Conservation (phyloP, 2,113 vertebrate species). For the Sitta europaea region DNA sequence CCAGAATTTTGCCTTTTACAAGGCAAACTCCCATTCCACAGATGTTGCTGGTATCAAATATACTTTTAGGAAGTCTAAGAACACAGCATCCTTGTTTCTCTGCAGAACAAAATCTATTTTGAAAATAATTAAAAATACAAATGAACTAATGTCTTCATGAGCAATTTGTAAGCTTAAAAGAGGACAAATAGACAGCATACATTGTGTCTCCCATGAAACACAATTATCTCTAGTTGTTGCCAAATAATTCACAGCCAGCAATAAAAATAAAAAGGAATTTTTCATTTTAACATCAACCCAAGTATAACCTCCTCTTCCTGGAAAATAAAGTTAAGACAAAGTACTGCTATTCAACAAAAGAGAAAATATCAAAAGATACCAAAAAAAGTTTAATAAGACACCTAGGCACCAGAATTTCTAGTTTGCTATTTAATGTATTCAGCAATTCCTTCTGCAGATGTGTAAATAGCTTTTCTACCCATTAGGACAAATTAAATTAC, state of each 20-base stretch:
- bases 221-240: not conserved
- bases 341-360: not conserved
- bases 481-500: not conserved
- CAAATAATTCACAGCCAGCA: not conserved
- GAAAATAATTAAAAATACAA: not conserved
- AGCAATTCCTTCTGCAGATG: not conserved
- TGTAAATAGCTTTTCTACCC: not conserved
- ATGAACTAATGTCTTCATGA: rapidly evolving
- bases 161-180: not conserved
- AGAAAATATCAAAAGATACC: not conserved
- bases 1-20: not conserved
- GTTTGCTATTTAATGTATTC: not conserved
- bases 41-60: not conserved
- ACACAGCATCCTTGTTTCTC: not conserved
- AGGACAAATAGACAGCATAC: not conserved
- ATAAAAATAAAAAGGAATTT: not conserved
- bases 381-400: not conserved
- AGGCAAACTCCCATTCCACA: not conserved
- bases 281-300: not conserved
- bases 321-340: not conserved
- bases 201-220: not conserved
- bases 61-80: not conserved
- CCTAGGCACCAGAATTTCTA: not conserved
- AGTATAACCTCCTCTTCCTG: not conserved
- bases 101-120: not conserved